Percentiles rank a stretch among this genome's conserved stretches.
Evolutionary conservation across 2,113 vertebrate species (phyloP).

Genomic region (Leuciscus idus): DNA sequence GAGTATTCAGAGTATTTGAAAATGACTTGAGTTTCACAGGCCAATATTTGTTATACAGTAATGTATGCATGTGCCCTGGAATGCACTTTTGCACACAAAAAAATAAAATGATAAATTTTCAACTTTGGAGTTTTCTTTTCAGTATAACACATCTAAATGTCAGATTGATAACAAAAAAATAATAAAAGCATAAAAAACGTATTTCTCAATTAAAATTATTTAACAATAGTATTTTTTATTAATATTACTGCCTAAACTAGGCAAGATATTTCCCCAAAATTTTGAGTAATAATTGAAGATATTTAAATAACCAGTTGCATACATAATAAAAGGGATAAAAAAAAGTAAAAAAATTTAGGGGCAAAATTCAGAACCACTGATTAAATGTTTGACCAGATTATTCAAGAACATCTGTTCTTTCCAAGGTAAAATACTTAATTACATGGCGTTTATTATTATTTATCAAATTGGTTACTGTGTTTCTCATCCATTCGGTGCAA

Average conservation of each 20-base stretch:
- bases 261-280: background rate
- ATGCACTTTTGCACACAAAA: background rate
- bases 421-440: background rate
- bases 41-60: background rate
- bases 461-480: background rate
- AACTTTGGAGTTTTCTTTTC: background rate
- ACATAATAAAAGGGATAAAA: background rate
- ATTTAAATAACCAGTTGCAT: background rate
- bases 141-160: background rate
- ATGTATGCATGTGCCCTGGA: background rate
- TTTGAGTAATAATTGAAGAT: background rate
- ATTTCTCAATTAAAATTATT: background rate
- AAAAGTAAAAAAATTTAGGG: too few species aligned
- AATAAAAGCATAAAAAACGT: background rate
- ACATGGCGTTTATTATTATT: background rate
- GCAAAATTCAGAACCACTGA: background rate
- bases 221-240: background rate
- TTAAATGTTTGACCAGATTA: background rate
- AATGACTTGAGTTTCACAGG: background rate
- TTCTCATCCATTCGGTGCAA: background rate
- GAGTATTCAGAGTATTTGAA: background rate
- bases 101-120: background rate
- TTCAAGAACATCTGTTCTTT: background rate
- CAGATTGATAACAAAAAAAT: background rate
- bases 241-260: background rate